Evolutionary conservation across 2,888 invertebrate species (phyloP).

Genomic region (Diaphora mendica): DNA sequence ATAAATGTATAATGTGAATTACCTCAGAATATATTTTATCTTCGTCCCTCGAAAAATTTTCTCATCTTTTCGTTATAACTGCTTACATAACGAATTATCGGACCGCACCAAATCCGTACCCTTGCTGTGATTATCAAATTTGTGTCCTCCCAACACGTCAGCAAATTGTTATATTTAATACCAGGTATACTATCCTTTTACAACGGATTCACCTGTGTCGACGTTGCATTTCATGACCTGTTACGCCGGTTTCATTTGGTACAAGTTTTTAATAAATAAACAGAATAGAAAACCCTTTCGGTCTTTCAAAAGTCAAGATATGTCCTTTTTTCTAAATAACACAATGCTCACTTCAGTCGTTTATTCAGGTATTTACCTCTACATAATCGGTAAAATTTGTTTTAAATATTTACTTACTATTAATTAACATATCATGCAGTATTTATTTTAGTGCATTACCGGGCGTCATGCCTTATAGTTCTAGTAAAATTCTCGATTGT

Average conservation of each 20-base stretch:
- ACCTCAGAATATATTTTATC: background rate
- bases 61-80: slow-evolving; percentile 19
- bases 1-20: background rate
- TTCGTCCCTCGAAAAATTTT: slow-evolving; percentile 9
- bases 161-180: slow-evolving; percentile 56
- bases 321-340: background rate
- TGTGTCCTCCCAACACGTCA: slow-evolving; percentile 52
- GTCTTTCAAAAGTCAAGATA: background rate
- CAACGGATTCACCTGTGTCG: background rate
- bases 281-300: background rate
- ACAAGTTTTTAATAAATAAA: background rate
- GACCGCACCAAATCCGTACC: slow-evolving; percentile 43
- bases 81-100: slow-evolving; percentile 43
- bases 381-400: too few relatives aligned
- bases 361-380: background rate
- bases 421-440: too few relatives aligned
- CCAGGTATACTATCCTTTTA: slow-evolving; percentile 15
- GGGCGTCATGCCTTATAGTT: too few relatives aligned
- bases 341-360: background rate
- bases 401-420: too few relatives aligned
- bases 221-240: background rate
- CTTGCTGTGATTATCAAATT: slow-evolving; percentile 48
- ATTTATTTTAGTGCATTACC: too few relatives aligned
- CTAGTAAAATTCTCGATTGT: too few relatives aligned
- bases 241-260: background rate